A percentile compares a stretch with the other conserved stretches of the same genome.
These are phyloP conservation scores for Folsomia manolachei DNA, from an alignment of 2,888 invertebrate species.

Conservation along the genomic window DNA sequence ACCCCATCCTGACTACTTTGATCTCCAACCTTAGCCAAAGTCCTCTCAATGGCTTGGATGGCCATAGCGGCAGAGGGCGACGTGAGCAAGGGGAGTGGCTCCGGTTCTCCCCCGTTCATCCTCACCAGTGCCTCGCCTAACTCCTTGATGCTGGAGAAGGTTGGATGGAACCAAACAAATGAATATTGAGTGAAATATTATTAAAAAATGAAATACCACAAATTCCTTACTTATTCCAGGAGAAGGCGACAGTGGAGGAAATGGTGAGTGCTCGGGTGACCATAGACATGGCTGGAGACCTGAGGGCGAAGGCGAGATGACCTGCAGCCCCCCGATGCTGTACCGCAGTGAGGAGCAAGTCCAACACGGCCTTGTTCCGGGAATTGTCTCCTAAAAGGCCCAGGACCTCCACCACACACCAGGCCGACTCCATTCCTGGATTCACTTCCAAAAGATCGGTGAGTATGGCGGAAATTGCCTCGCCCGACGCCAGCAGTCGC, in stretches of 20 bases:
- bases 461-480: not conserved
- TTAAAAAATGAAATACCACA: too few species aligned
- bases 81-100: too few species aligned
- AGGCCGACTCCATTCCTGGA: not conserved
- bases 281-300: not conserved
- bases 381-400: not conserved
- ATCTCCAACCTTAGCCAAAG: too few species aligned
- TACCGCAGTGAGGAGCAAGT: not conserved
- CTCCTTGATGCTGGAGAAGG: not conserved
- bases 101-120: not conserved
- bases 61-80: not conserved
- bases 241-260: not conserved
- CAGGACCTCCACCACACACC: not conserved
- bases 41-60: not conserved
- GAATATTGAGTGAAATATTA: too few species aligned
- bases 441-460: not conserved
- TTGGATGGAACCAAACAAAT: too few species aligned
- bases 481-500: too few species aligned
- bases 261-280: not conserved
- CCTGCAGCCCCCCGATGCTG: not conserved
- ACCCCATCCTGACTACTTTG: too few species aligned
- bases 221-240: not conserved
- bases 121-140: not conserved
- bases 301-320: not conserved
- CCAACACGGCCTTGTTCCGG: not conserved